A percentile compares a stretch with the other conserved stretches of the same genome.
These are phyloP conservation scores for Oryzias dopingdopingensis DNA, from an alignment of 2,797 vertebrate species.

Conservation along the genomic window DNA sequence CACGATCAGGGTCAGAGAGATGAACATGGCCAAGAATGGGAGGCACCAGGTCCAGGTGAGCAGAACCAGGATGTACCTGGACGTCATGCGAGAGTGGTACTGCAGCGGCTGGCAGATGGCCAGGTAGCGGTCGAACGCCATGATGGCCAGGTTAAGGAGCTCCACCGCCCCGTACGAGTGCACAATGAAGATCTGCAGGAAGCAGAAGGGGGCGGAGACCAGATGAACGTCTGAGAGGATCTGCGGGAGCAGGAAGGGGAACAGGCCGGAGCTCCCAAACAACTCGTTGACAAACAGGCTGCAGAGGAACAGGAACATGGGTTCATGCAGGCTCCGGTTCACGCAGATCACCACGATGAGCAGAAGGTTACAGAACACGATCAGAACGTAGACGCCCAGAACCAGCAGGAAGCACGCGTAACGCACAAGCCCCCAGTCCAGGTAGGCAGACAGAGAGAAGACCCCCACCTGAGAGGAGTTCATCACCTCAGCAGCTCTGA, in stretches of 20 bases:
- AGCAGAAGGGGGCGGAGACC: slow-evolving; percentile 35
- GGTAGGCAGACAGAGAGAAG: slow-evolving; percentile 33
- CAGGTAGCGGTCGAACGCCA: slow-evolving; percentile 61
- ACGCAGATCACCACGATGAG: slow-evolving; percentile 41
- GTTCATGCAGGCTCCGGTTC: slow-evolving; percentile 55
- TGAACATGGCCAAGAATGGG: not conserved
- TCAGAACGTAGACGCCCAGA: slow-evolving; percentile 7
- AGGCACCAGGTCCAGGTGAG: not conserved
- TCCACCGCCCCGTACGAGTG: not conserved
- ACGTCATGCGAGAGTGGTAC: slow-evolving; percentile 21
- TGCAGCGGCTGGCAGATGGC: slow-evolving; percentile 37
- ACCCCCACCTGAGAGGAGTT: slow-evolving; percentile 16
- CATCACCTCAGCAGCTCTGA: not conserved
- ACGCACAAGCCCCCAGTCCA: not conserved
- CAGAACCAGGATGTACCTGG: not conserved
- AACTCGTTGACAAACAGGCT: slow-evolving; percentile 55
- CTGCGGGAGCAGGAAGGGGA: slow-evolving; percentile 32
- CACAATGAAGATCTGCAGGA: slow-evolving; percentile 29
- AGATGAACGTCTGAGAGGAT: slow-evolving; percentile 43
- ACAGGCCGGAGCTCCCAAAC: slow-evolving; percentile 43
- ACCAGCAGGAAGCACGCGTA: slow-evolving; percentile 16
- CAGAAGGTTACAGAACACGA: slow-evolving; percentile 17
- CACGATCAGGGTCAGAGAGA: not conserved
- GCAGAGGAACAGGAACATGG: slow-evolving; percentile 62
- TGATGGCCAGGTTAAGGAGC: not conserved